phyloP scores from a whole-genome alignment of 2,888 invertebrate genomes.

The Cheilosia impressa region DNA sequence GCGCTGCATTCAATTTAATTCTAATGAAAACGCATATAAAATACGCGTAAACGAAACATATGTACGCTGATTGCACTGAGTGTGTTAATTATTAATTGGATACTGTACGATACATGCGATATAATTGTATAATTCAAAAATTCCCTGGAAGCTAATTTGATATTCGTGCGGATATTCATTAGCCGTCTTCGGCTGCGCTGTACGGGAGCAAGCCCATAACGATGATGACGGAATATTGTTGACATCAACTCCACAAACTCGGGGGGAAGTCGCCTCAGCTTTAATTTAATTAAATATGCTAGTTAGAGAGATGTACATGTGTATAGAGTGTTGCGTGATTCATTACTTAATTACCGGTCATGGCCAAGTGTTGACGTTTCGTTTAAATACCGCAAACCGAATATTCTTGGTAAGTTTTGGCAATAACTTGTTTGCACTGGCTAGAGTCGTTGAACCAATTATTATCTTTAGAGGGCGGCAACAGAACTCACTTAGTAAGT shows the following conservation, averaged over 20 bases:
- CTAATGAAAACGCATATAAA: constrained; percentile 50
- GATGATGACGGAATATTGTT: constrained; percentile 35
- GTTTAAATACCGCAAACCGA: background rate
- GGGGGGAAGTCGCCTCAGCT: constrained; percentile 18
- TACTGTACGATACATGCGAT: background rate
- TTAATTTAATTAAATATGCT: constrained; percentile 57
- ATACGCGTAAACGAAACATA: background rate
- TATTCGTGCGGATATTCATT: constrained; percentile 35
- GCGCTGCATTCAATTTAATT: constrained; percentile 31
- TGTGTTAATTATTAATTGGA: constrained; percentile 50
- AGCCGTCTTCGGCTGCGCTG: background rate
- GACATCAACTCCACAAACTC: background rate
- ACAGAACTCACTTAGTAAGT: no score
- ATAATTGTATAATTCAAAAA: constrained; percentile 15
- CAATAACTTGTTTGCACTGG: constrained; percentile 27
- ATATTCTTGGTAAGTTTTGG: background rate
- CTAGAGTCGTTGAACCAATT: constrained; percentile 28
- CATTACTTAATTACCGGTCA: constrained; percentile 35
- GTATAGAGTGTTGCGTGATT: constrained; percentile 19
- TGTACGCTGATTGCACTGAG: constrained; percentile 30
- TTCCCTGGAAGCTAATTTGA: constrained; percentile 33
- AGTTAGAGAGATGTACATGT: background rate
- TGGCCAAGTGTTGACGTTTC: constrained; percentile 3
- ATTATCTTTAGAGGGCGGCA: background rate
- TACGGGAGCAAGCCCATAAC: background rate